These are phyloP conservation scores for Cenopis cana DNA, from an alignment of 2,888 invertebrate genomes.

Conservation along the genomic window DNA sequence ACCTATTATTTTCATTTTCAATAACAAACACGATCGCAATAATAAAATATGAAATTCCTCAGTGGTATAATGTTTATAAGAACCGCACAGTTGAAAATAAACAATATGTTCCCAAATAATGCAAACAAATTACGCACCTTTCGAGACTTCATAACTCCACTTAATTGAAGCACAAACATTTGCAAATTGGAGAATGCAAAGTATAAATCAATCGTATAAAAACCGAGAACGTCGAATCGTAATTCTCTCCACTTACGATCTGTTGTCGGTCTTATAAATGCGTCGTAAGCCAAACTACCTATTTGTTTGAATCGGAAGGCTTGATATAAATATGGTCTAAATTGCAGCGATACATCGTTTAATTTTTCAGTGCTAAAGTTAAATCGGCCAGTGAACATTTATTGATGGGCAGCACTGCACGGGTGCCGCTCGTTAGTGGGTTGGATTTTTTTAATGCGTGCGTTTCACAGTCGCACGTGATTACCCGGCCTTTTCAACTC, in stretches of 20 bases:
- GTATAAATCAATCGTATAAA: constrained; percentile 64
- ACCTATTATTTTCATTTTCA: not conserved
- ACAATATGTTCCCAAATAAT: constrained; percentile 40
- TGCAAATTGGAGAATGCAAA: constrained; percentile 66
- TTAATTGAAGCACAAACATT: constrained; percentile 69
- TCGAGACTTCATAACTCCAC: constrained; percentile 63
- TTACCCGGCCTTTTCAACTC: constrained; percentile 52
- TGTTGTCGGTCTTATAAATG: constrained; percentile 51
- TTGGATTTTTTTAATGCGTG: constrained; percentile 40
- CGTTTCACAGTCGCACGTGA: constrained; percentile 50
- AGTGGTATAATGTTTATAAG: constrained; percentile 17
- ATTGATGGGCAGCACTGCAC: constrained; percentile 54
- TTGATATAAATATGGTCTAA: constrained; percentile 58
- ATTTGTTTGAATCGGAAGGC: constrained; percentile 52
- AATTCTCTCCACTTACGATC: constrained; percentile 49
- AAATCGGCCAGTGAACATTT: constrained; percentile 67
- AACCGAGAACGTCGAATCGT: constrained; percentile 48
- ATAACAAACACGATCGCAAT: constrained; percentile 21
- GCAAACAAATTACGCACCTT: constrained; percentile 50
- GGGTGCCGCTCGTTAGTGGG: constrained; percentile 43
- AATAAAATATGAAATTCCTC: constrained; percentile 6
- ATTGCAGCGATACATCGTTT: constrained; percentile 65
- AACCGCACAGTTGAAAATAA: constrained; percentile 22
- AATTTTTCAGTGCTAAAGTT: constrained; percentile 72
- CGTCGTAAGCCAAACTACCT: constrained; percentile 51